Percentiles rank a stretch among this genome's conserved stretches.
Conservation (phyloP, 2,888 invertebrate species). For the Eledone cirrhosa region DNA sequence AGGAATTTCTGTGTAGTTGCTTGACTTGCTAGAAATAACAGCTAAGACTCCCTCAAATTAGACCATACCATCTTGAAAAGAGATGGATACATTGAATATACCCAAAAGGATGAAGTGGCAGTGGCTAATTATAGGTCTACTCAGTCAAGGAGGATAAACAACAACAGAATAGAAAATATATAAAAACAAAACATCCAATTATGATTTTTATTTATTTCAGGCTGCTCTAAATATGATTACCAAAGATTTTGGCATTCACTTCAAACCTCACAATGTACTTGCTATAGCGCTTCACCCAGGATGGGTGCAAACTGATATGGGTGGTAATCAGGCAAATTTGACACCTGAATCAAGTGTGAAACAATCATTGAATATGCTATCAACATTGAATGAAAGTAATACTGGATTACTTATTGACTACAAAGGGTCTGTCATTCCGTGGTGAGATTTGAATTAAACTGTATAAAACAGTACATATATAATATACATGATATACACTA, state of each 20-base stretch:
- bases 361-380: conserved; percentile 76
- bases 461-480: too few relatives aligned
- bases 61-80: too few relatives aligned
- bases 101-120: too few relatives aligned
- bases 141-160: too few relatives aligned
- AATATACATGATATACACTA: too few relatives aligned
- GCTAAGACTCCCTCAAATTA: too few relatives aligned
- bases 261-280: conserved; percentile 79
- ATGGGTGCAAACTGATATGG: conserved; percentile 92
- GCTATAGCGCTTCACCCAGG: conserved; percentile 85
- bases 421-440: conserved; percentile 78
- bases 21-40: too few relatives aligned
- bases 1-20: too few relatives aligned
- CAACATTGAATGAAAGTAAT: conserved; percentile 73
- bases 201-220: conserved; percentile 69
- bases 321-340: conserved; percentile 81
- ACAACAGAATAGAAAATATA: too few relatives aligned
- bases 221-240: conserved; percentile 87
- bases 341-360: conserved; percentile 76
- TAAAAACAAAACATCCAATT: background rate
- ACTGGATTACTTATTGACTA: conserved; percentile 83
- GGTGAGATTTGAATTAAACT: conserved; percentile 69
- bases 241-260: conserved; percentile 83
- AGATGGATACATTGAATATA: too few relatives aligned
- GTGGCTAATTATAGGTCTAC: too few relatives aligned